These are phyloP conservation scores for Volucella inanis DNA, from an alignment of 2,888 invertebrate genomes.

Conservation along the genomic window DNA sequence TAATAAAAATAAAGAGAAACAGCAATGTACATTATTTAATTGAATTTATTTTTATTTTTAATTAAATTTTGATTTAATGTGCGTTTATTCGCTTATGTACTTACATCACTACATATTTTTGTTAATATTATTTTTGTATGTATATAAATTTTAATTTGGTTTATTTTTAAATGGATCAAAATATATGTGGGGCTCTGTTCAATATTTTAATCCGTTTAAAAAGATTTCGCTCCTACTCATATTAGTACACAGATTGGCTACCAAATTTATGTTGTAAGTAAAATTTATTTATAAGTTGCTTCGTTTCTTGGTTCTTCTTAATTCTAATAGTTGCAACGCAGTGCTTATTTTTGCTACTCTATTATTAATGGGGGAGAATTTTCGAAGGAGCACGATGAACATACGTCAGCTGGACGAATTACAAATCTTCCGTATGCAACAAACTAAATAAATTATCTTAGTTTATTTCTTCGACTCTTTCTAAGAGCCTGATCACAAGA, in stretches of 20 bases:
- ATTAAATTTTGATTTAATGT: conserved; percentile 27
- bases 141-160: conserved; percentile 13
- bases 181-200: conserved; percentile 71
- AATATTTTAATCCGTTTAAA: conserved; percentile 68
- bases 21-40: background rate
- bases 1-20: conserved; percentile 13
- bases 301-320: conserved; percentile 1
- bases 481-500: conserved; percentile 31
- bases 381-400: background rate
- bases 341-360: background rate
- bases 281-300: background rate
- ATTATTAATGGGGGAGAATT: background rate
- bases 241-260: background rate
- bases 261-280: conserved; percentile 11
- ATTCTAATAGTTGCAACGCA: conserved; percentile 36
- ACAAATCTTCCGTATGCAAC: conserved; percentile 5
- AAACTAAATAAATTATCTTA: conserved; percentile 44
- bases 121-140: conserved; percentile 3
- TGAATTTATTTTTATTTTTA: conserved; percentile 15
- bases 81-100: conserved; percentile 1
- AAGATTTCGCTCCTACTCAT: conserved; percentile 19
- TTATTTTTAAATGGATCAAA: conserved; percentile 66
- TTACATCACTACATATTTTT: background rate
- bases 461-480: conserved; percentile 8
- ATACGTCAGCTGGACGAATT: background rate